Conservation (phyloP, 2,797 vertebrate genomes). For the Coranthus polyacanthus region DNA sequence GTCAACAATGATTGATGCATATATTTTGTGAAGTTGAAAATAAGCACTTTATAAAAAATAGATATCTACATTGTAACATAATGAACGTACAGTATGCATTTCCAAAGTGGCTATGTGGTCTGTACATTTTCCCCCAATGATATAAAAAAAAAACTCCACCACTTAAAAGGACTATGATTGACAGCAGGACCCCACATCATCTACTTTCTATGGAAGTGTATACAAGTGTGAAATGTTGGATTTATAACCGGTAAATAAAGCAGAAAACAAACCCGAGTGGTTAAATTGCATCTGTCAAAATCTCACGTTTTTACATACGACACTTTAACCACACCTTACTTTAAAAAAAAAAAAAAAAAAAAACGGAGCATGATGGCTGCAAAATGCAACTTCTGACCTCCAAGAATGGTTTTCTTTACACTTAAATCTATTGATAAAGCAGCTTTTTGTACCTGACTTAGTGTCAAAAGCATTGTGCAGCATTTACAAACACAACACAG, state of each 20-base stretch:
- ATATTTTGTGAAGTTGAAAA: slow-evolving; percentile 76
- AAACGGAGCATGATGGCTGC: slow-evolving; percentile 4
- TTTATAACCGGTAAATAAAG: slow-evolving; percentile 26
- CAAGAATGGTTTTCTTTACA: slow-evolving; percentile 28
- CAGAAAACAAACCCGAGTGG: slow-evolving; percentile 20
- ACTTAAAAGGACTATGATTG: slow-evolving; percentile 36
- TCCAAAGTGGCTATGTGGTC: slow-evolving; percentile 57
- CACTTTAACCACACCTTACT: slow-evolving; percentile 3
- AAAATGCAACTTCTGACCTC: slow-evolving; percentile 23
- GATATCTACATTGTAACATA: slow-evolving; percentile 84
- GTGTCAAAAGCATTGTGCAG: slow-evolving; percentile 58
- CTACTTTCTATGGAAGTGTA: slow-evolving; percentile 49
- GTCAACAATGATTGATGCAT: slow-evolving; percentile 65
- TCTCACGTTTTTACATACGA: slow-evolving; percentile 11
- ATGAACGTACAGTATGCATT: slow-evolving; percentile 66
- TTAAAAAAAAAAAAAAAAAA: slow-evolving; percentile 9
- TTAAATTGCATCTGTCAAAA: slow-evolving; percentile 25
- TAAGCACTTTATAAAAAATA: slow-evolving; percentile 84
- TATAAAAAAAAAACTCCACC: slow-evolving; percentile 36
- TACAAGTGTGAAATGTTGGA: slow-evolving; percentile 25
- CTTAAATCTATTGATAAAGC: slow-evolving; percentile 13
- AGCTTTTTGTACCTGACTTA: slow-evolving; percentile 42
- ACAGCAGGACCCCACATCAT: slow-evolving; percentile 55
- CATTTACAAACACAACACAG: slow-evolving; percentile 55
- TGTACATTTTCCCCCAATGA: slow-evolving; percentile 53